phyloP scores from a whole-genome alignment of 2,113 vertebrate species.

The Pachyramphus minor region DNA sequence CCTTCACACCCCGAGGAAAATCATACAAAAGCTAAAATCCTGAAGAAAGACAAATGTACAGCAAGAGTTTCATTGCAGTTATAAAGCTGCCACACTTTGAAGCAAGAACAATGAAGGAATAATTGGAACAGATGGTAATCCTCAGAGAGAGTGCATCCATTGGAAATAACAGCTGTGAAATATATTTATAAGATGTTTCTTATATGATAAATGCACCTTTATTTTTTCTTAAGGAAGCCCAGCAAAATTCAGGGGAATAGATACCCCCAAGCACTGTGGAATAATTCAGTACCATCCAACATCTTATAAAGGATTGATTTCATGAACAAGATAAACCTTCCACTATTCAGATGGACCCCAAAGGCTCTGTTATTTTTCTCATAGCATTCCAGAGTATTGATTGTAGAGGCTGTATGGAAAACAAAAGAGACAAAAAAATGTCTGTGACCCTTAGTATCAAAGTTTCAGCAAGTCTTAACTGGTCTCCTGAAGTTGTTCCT shows the following conservation, averaged over 20 bases:
- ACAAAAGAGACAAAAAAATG: neutral
- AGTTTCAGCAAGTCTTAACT: neutral
- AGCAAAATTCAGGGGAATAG: conserved; percentile 24
- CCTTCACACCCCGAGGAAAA: neutral
- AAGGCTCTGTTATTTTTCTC: neutral
- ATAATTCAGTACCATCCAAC: neutral
- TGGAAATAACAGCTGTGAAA: conserved; percentile 68
- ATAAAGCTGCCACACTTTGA: conserved; percentile 63
- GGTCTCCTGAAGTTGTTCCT: neutral
- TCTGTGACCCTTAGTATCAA: neutral
- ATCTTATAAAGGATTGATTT: neutral
- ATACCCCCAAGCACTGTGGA: neutral
- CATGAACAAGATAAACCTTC: neutral
- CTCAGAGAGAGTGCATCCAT: conserved; percentile 38
- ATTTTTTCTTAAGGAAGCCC: conserved; percentile 38
- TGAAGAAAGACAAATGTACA: conserved; percentile 11
- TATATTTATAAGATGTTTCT: conserved; percentile 50
- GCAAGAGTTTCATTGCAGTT: conserved; percentile 43
- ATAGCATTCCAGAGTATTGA: neutral
- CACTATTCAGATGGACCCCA: neutral
- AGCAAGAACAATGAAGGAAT: conserved; percentile 65
- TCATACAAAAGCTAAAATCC: neutral
- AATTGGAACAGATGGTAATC: conserved; percentile 71
- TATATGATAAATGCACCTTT: conserved; percentile 38
- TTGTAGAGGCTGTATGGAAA: neutral